Percentiles rank a stretch among this genome's conserved stretches.
These are phyloP conservation scores for Dryobates pubescens DNA, from an alignment of 2,797 vertebrate genomes.

Conservation along the genomic window DNA sequence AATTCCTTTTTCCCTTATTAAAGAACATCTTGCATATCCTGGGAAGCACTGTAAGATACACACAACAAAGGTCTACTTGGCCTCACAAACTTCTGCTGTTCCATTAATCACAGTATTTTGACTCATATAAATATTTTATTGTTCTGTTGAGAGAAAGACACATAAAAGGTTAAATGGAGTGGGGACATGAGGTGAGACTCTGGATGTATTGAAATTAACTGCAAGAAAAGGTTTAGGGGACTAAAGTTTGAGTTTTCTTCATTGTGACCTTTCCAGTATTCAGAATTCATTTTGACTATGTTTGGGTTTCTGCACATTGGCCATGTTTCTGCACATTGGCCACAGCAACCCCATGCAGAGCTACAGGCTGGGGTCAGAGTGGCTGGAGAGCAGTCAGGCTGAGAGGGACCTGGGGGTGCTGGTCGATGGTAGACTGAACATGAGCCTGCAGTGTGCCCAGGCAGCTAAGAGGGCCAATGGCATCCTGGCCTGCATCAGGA, in stretches of 20 bases:
- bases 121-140: neutral
- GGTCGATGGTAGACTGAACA: too few species aligned
- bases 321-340: too few species aligned
- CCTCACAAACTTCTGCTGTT: conserved; percentile 26
- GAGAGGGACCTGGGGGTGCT: too few species aligned
- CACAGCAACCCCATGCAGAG: too few species aligned
- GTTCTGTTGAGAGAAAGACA: neutral
- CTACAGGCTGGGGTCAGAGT: too few species aligned
- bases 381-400: too few species aligned
- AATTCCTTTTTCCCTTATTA: neutral
- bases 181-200: neutral
- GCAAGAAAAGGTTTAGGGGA: neutral
- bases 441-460: too few species aligned
- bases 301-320: too few species aligned
- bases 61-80: neutral
- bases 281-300: neutral
- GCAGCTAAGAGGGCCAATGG: too few species aligned
- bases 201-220: neutral
- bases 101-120: conserved; percentile 9
- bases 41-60: conserved; percentile 18
- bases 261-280: neutral
- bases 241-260: neutral
- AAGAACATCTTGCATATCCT: neutral
- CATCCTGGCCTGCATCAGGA: too few species aligned
- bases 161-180: conserved; percentile 25